phyloP scores from a whole-genome alignment of 2,888 invertebrate genomes.

The Spicauda simplicius region DNA sequence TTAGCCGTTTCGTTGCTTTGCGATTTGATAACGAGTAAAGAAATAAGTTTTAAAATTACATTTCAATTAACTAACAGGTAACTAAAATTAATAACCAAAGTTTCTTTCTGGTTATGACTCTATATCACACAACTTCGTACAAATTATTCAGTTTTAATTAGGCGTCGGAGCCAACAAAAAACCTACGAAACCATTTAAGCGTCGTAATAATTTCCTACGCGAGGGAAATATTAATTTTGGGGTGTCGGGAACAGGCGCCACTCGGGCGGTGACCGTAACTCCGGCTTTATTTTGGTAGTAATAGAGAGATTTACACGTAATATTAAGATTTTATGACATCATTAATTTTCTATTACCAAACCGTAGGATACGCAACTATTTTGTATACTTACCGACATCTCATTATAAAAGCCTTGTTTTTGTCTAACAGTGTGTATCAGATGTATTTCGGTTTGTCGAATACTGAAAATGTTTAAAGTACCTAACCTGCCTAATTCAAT shows the following conservation, averaged over 20 bases:
- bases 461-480: too few relatives aligned
- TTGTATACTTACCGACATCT: too few relatives aligned
- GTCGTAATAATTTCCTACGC: slow-evolving; percentile 45
- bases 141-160: slow-evolving; percentile 12
- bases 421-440: too few relatives aligned
- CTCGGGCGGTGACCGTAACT: slow-evolving; percentile 37
- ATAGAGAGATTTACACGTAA: slow-evolving; percentile 24
- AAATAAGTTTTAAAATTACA: too few relatives aligned
- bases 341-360: slow-evolving; percentile 25
- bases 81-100: background rate
- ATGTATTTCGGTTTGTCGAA: too few relatives aligned
- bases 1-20: too few relatives aligned
- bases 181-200: slow-evolving; percentile 14
- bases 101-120: background rate
- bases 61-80: background rate
- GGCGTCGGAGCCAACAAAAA: slow-evolving; percentile 4
- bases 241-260: slow-evolving; percentile 47
- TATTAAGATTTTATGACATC: slow-evolving; percentile 9
- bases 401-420: background rate
- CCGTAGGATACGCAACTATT: background rate
- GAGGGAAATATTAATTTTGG: slow-evolving; percentile 43
- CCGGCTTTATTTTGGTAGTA: slow-evolving; percentile 16
- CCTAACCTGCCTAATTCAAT: too few relatives aligned
- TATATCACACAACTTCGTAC: slow-evolving; percentile 6
- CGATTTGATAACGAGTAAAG: too few relatives aligned